A percentile compares a stretch with the other conserved stretches of the same genome.
These are phyloP conservation scores for Anaspis maculata DNA, from an alignment of 2,888 invertebrate genomes.

Conservation along the genomic window DNA sequence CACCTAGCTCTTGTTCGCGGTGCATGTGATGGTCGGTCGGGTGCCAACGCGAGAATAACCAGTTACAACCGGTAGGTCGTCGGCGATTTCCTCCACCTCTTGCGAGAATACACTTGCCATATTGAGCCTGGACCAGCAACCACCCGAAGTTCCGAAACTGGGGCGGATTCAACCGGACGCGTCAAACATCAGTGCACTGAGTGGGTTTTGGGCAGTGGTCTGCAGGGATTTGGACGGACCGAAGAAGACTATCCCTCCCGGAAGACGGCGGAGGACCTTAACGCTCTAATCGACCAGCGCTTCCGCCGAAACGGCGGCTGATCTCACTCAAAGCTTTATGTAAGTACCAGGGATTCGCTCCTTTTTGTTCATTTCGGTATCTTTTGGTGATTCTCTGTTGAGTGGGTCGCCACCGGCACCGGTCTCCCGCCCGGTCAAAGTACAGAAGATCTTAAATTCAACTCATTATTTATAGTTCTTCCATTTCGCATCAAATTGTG, in stretches of 20 bases:
- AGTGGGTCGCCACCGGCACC: too few species aligned
- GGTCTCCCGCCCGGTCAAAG: too few species aligned
- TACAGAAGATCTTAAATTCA: too few species aligned
- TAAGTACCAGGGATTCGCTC: too few species aligned
- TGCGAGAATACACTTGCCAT: too few species aligned
- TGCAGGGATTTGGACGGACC: conserved; percentile 13
- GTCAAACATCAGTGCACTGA: conserved; percentile 16
- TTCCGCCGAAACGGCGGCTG: conserved; percentile 14
- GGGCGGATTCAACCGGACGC: conserved; percentile 16
- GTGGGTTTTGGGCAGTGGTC: conserved; percentile 16
- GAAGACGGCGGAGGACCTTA: conserved; percentile 16
- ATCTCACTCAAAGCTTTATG: too few species aligned
- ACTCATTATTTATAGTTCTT: too few species aligned
- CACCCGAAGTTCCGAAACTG: conserved; percentile 19
- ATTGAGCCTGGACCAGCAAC: too few species aligned
- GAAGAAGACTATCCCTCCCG: conserved; percentile 19
- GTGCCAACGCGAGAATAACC: conserved; percentile 18
- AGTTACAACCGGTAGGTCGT: conserved; percentile 22
- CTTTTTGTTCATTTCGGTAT: too few species aligned
- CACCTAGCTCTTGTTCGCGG: conserved; percentile 26
- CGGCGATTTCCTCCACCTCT: too few species aligned
- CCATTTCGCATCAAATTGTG: too few species aligned
- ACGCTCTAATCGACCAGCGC: conserved; percentile 1
- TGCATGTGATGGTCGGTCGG: conserved; percentile 17
- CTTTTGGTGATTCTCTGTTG: too few species aligned